Evolutionary conservation across 1,140 invertebrate species (phyloP).

Genomic region (Zeugodacus cucurbitae): DNA sequence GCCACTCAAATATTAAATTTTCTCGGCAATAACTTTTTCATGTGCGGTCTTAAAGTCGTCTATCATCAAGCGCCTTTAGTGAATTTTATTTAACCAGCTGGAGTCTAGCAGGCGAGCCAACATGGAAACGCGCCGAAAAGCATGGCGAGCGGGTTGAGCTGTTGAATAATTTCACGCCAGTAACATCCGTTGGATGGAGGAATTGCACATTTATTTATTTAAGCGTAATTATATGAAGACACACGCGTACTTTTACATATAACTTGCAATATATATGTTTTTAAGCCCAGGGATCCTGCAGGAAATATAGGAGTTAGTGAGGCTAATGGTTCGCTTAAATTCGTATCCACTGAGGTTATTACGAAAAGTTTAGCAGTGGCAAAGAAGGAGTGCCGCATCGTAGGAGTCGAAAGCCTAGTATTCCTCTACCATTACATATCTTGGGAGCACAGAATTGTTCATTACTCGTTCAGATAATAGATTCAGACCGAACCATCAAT

Average conservation of each 20-base stretch:
- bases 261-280: not conserved
- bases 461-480: too few species aligned
- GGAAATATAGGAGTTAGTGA: too few species aligned
- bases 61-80: not conserved
- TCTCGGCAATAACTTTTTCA: not conserved
- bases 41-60: not conserved
- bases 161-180: conserved; percentile 8
- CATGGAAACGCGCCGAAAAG: not conserved
- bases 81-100: not conserved
- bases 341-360: too few species aligned
- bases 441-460: too few species aligned
- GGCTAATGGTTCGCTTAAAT: too few species aligned
- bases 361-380: too few species aligned
- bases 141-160: not conserved
- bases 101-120: not conserved
- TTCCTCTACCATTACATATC: too few species aligned
- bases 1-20: not conserved
- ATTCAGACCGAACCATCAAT: too few species aligned
- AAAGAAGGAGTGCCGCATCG: too few species aligned
- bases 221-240: not conserved
- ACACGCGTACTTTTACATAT: not conserved
- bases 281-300: too few species aligned
- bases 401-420: too few species aligned
- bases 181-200: not conserved
- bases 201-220: not conserved